Evolutionary conservation across 2,797 vertebrate species (phyloP).

Genomic region (Thaleichthys pacificus): DNA sequence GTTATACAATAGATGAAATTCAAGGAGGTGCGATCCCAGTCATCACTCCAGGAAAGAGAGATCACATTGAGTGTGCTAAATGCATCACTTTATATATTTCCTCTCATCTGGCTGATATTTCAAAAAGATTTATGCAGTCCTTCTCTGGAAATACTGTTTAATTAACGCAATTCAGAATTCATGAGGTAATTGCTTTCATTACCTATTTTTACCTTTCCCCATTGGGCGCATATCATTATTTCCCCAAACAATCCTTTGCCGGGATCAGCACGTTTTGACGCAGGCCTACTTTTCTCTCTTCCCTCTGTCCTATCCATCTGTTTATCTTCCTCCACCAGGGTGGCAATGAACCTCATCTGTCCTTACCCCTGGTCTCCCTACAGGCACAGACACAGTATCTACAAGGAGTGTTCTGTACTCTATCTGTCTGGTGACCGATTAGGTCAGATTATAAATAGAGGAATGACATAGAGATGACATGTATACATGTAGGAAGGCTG

Average conservation of each 20-base stretch:
- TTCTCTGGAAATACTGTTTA: slow-evolving; percentile 12
- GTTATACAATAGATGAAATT: too few species aligned
- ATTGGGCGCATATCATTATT: slow-evolving; percentile 24
- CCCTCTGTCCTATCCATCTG: neutral
- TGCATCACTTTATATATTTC: neutral
- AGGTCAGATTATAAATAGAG: too few species aligned
- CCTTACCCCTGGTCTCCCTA: neutral
- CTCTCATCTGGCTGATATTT: neutral
- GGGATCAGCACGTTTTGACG: neutral
- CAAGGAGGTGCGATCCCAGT: too few species aligned
- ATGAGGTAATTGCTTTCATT: slow-evolving; percentile 40
- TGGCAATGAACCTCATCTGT: neutral
- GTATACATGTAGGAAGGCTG: too few species aligned
- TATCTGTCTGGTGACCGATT: too few species aligned
- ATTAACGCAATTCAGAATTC: slow-evolving; percentile 22
- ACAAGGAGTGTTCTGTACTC: too few species aligned
- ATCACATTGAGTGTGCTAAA: neutral
- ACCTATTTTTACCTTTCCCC: slow-evolving; percentile 33
- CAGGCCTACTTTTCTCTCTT: neutral
- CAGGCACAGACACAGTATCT: too few species aligned
- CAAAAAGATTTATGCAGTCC: slow-evolving; percentile 8
- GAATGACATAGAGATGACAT: too few species aligned
- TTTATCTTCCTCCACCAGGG: neutral
- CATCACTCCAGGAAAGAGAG: too few species aligned
- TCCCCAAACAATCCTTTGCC: slow-evolving; percentile 8